Base-by-base conservation (phyloP, 2,888 invertebrate species). In the Heliconius ethilla region DNA sequence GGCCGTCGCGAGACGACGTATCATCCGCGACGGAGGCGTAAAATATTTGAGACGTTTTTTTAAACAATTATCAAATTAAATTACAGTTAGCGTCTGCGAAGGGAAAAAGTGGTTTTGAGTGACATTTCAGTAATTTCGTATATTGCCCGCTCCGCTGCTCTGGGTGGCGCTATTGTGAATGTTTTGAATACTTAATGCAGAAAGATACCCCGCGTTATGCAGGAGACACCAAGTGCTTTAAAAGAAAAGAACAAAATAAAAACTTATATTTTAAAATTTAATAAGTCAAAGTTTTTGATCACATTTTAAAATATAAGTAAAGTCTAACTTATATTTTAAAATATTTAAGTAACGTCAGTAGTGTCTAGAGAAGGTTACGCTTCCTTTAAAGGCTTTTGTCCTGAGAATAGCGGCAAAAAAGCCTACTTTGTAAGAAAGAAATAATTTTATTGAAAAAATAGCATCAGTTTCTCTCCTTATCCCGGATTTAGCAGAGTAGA, bases 161-260 rank as follows among this genome's bases (percentile, higher is more conserved):
- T 67, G 75, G 82, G 78, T 66, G 79, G 78, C 78, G 73, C 79
- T 77, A 80, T 81, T 79, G 82, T 79, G 70, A 78, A 81, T 79
- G 83, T 82, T 80, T 82, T 83, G 83, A 83, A 84, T 84, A 81
- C 81, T 82, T 83, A 82, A 84, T 81, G 81, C 79, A 37, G 72
- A 51, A 33, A 70, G 62, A 72, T 77, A 78, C 76, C 77, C 70
- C 72, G 80, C 75, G 55, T 73, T 77, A 70, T 40, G 27, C 72
- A 74, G 74, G 63, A 25, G 40, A 27, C 18, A 62, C 13, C 63
- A 63, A 63, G 11, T 63, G 25, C 6, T 27, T 25, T 62, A 7
- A 25, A 25, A 10, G 18, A 0, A 66, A 78, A 40, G 29, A 7
- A 55, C 22, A 55, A 22, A 55, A 55, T 6, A 55, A 10, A 55